Percentiles rank a stretch among this genome's conserved stretches.
These are phyloP conservation scores for Isichthys henryi DNA, from an alignment of 2,113 vertebrate genomes.

Conservation along the genomic window DNA sequence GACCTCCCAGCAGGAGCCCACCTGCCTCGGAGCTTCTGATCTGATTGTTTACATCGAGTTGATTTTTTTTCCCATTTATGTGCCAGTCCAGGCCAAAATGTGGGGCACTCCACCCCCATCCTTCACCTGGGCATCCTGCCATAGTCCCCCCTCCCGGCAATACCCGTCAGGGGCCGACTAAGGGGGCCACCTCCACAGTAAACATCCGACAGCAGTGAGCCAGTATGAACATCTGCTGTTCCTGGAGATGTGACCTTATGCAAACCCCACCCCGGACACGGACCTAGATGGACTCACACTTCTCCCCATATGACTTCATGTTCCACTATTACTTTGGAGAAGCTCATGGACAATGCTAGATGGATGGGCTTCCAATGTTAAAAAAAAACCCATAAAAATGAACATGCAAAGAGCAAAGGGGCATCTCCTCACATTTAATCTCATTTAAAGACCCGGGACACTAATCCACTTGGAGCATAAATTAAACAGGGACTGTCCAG, in stretches of 20 bases:
- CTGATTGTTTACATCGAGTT: not conserved
- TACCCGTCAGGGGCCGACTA: not conserved
- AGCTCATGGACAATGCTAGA: not conserved
- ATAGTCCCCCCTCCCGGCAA: constrained; percentile 30
- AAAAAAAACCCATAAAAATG: not conserved
- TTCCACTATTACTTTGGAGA: not conserved
- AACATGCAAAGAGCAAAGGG: not conserved
- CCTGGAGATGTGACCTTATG: constrained; percentile 24
- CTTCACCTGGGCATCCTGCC: constrained; percentile 19
- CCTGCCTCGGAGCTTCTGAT: not conserved
- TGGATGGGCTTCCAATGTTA: not conserved
- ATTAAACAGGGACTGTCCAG: not conserved
- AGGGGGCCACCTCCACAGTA: constrained; percentile 28
- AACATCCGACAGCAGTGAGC: constrained; percentile 57
- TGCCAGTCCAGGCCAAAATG: not conserved
- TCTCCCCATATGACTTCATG: not conserved
- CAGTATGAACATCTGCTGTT: constrained; percentile 57
- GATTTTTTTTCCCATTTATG: not conserved
- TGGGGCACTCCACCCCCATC: not conserved
- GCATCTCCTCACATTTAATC: not conserved
- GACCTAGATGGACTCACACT: no score
- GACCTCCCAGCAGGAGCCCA: not conserved
- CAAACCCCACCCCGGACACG: not conserved
- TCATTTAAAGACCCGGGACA: not conserved
- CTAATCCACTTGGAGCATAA: not conserved